phyloP scores from a whole-genome alignment of 2,113 vertebrate genomes.

The Esox niger region DNA sequence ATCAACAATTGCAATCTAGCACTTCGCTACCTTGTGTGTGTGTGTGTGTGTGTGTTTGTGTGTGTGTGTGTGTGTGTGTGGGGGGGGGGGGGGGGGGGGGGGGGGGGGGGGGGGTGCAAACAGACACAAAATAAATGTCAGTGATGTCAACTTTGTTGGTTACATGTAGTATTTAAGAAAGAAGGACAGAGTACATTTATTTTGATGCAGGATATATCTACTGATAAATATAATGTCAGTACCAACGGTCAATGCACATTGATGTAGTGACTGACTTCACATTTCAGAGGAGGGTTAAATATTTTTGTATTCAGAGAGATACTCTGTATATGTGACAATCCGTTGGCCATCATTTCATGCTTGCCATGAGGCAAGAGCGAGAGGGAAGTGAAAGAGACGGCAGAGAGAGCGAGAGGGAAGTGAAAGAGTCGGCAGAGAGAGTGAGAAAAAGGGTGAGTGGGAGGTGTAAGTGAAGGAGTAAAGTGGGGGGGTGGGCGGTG shows the following conservation, averaged over 20 bases:
- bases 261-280: constrained; percentile 28
- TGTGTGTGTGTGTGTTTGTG: neutral
- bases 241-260: no score
- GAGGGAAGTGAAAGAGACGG: constrained; percentile 38
- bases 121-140: constrained; percentile 57
- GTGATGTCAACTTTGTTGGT: constrained; percentile 47
- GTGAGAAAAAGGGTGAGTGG: no score
- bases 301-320: constrained; percentile 48
- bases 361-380: no score
- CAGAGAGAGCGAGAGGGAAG: constrained; percentile 39
- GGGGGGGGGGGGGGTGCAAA: no score
- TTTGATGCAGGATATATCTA: constrained; percentile 44
- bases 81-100: no score
- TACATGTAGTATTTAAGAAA: constrained; percentile 43
- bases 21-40: no score
- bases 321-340: constrained; percentile 60
- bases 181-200: constrained; percentile 45
- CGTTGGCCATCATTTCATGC: constrained; percentile 49
- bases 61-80: constrained; percentile 25
- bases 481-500: no score
- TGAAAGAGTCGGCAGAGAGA: constrained; percentile 45
- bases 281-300: constrained; percentile 30
- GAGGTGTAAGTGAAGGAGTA: no score
- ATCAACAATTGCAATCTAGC: no score
- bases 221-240: constrained; percentile 33